phyloP scores from a whole-genome alignment of 2,888 invertebrate species.

The Tiliacea citrago region DNA sequence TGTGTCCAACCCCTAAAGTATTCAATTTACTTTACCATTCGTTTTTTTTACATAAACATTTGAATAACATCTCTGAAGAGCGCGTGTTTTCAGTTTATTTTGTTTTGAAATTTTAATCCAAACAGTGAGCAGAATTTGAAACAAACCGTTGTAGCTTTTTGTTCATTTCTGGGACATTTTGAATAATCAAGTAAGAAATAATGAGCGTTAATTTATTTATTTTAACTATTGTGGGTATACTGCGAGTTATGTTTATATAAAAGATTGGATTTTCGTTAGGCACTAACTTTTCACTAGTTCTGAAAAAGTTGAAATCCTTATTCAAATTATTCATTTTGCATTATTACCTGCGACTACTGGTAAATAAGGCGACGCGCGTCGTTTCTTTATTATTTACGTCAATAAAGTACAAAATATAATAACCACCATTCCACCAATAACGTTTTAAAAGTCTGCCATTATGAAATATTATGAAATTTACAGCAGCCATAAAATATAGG shows the following conservation, averaged over 20 bases:
- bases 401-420: conserved; percentile 1
- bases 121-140: conserved; percentile 17
- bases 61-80: conserved; percentile 2
- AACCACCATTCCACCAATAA: conserved; percentile 1
- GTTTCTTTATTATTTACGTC: conserved; percentile 4
- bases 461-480: conserved; percentile 55
- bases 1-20: neutral
- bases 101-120: neutral
- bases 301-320: no score
- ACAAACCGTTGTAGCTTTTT: neutral
- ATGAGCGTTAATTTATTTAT: no score
- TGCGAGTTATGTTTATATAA: neutral
- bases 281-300: no score
- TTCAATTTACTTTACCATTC: neutral
- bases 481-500: conserved; percentile 51
- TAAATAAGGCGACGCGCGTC: neutral
- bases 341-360: no score
- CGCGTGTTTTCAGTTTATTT: neutral
- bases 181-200: neutral
- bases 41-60: conserved; percentile 9
- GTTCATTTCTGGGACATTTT: neutral
- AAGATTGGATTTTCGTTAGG: neutral
- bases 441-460: conserved; percentile 12
- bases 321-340: neutral
- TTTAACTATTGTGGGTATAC: neutral